Evolutionary conservation across 2,888 invertebrate genomes (phyloP).

Genomic region (Eulithis testata): DNA sequence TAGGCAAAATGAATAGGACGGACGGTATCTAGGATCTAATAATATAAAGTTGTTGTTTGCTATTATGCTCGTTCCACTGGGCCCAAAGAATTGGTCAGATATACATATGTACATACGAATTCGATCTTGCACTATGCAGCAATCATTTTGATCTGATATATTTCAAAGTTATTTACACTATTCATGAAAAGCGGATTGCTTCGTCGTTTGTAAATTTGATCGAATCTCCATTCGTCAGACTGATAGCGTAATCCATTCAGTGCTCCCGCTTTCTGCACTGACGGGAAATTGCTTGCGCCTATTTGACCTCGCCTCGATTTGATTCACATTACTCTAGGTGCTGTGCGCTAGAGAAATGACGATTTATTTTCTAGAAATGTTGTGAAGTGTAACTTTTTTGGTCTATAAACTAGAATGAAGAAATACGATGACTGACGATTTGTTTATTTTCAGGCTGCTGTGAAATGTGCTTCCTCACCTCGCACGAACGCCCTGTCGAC

Average conservation of each 20-base stretch:
- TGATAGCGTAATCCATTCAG: constrained; percentile 37
- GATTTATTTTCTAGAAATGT: not conserved
- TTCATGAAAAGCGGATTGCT: constrained; percentile 29
- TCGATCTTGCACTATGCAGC: no score
- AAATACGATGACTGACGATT: constrained; percentile 5
- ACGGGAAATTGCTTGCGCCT: constrained; percentile 36
- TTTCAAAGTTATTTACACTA: constrained; percentile 9
- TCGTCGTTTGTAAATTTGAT: constrained; percentile 33
- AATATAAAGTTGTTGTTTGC: not conserved
- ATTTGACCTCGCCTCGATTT: constrained; percentile 32
- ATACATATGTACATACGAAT: no score
- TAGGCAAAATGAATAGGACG: constrained; percentile 47
- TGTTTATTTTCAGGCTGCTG: constrained; percentile 72
- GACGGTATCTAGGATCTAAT: constrained; percentile 12
- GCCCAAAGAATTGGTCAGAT: no score
- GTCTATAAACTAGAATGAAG: no score
- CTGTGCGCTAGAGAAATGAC: constrained; percentile 1
- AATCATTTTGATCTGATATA: no score
- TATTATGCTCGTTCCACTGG: not conserved
- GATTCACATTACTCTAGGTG: constrained; percentile 20
- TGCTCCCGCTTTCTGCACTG: constrained; percentile 32
- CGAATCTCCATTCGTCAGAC: constrained; percentile 35
- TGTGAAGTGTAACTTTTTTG: no score
- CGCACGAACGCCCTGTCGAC: constrained; percentile 79
- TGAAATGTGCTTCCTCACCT: constrained; percentile 81